Evolutionary conservation across 2,888 invertebrate species (phyloP).

Genomic region (Serrognathus titanus): DNA sequence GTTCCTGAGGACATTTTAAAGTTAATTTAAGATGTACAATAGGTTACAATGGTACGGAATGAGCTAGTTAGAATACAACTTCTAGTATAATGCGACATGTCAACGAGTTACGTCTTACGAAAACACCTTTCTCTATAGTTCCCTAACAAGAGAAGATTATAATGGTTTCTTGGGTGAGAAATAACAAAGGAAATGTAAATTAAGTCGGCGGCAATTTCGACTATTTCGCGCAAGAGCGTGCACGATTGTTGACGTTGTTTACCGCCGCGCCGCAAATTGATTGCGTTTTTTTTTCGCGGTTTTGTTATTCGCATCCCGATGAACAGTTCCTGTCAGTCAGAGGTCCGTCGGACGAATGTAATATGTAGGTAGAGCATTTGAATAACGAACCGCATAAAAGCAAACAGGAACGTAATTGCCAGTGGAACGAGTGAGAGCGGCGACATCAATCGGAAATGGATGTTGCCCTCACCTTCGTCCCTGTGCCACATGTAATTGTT

Average conservation of each 20-base stretch:
- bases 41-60: constrained; percentile 43
- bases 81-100: constrained; percentile 39
- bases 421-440: constrained; percentile 14
- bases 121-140: constrained; percentile 26
- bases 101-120: constrained; percentile 27
- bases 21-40: constrained; percentile 45
- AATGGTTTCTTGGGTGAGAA: constrained; percentile 31
- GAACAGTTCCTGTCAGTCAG: constrained; percentile 1
- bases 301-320: not conserved
- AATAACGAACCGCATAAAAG: constrained; percentile 35
- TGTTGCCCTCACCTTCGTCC: constrained; percentile 21
- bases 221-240: not conserved
- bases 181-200: constrained; percentile 35
- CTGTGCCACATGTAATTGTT: constrained; percentile 27
- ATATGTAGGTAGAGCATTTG: constrained; percentile 22
- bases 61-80: constrained; percentile 43
- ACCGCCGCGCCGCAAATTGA: not conserved
- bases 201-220: constrained; percentile 19
- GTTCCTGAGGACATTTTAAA: constrained; percentile 38
- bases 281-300: not conserved
- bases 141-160: constrained; percentile 29
- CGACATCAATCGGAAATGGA: constrained; percentile 24
- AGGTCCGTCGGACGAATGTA: not conserved
- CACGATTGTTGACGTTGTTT: not conserved
- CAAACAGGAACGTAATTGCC: constrained; percentile 35